Evolutionary conservation across 2,797 vertebrate genomes (phyloP).

Genomic region (Myiotriccus ornatus): DNA sequence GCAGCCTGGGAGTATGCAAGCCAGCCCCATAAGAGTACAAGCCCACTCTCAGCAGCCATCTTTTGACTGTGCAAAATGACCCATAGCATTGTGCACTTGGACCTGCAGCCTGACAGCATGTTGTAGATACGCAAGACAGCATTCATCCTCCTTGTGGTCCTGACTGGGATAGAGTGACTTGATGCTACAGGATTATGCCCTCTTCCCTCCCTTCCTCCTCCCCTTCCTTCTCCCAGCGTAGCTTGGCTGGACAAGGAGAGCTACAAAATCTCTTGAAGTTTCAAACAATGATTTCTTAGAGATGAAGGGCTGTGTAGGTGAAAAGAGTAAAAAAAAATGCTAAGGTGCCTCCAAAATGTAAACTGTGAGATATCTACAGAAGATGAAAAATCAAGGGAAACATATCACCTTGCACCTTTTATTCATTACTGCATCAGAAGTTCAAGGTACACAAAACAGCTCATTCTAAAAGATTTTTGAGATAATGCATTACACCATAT

Average conservation of each 20-base stretch:
- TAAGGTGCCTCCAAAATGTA: not conserved
- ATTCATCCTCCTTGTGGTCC: fast-evolving
- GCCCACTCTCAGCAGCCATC: not conserved
- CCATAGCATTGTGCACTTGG: fast-evolving
- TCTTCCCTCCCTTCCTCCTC: not conserved
- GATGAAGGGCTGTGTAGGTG: not conserved
- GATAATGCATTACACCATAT: not conserved
- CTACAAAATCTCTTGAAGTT: not conserved
- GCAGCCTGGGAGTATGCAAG: not conserved
- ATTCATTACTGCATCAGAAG: not conserved
- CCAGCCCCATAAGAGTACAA: not conserved
- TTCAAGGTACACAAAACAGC: not conserved
- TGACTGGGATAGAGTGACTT: not conserved
- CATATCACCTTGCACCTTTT: not conserved
- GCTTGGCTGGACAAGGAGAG: not conserved
- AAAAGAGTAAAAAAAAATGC: not conserved
- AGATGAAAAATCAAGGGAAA: not conserved
- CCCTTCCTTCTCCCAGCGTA: not conserved
- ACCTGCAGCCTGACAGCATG: not conserved
- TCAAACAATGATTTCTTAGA: not conserved
- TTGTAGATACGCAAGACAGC: not conserved
- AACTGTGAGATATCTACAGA: not conserved
- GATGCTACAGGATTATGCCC: not conserved
- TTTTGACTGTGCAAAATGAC: not conserved
- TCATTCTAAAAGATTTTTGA: not conserved